Conservation (phyloP, 2,113 vertebrate genomes). For the Acrocephalus arundinaceus region DNA sequence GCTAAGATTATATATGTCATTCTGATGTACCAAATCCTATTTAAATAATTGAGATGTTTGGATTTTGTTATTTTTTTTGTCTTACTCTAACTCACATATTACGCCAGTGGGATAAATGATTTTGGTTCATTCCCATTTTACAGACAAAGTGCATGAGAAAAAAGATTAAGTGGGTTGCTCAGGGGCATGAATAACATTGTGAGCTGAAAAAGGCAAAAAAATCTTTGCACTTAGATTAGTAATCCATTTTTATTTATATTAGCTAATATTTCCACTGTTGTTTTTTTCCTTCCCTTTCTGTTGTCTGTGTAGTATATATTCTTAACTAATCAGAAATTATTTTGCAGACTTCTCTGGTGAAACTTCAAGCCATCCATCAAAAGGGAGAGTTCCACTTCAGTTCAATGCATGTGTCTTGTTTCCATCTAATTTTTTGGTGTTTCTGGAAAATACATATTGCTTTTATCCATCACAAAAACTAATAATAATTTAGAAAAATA, state of each 20-base stretch:
- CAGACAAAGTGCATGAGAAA: neutral
- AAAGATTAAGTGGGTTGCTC: conserved; percentile 43
- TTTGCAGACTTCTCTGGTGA: neutral
- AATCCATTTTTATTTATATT: conserved; percentile 28
- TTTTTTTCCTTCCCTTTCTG: neutral
- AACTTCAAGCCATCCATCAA: neutral
- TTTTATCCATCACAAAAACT: conserved; percentile 2
- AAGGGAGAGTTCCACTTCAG: neutral
- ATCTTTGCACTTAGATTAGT: conserved; percentile 7
- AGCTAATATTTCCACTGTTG: neutral
- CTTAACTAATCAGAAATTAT: neutral
- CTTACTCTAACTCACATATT: conserved; percentile 55
- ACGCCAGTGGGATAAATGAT: conserved; percentile 38
- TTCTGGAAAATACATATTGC: conserved; percentile 3
- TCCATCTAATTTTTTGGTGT: conserved; percentile 27
- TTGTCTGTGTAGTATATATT: neutral
- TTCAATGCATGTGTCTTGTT: neutral
- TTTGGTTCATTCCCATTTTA: conserved; percentile 33
- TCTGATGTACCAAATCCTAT: conserved; percentile 67
- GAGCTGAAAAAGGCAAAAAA: neutral
- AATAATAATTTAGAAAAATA: conserved; percentile 9
- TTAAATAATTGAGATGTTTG: conserved; percentile 72
- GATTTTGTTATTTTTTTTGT: conserved; percentile 66
- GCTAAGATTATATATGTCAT: conserved; percentile 61
- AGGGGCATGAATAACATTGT: conserved; percentile 37